phyloP scores from a whole-genome alignment of 2,113 vertebrate species.

The Malurus alboscapulatus region DNA sequence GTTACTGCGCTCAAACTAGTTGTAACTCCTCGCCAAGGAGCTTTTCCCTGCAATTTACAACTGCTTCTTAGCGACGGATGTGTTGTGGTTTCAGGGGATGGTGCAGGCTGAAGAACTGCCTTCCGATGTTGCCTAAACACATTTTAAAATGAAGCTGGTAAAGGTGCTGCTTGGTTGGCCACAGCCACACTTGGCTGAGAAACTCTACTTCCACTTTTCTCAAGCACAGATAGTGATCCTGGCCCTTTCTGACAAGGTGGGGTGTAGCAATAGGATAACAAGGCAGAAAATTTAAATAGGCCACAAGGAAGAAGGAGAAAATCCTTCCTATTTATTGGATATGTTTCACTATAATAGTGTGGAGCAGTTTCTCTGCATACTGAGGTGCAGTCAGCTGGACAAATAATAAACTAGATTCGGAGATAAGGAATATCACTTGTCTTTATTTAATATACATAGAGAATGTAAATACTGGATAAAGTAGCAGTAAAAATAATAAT shows the following conservation, averaged over 20 bases:
- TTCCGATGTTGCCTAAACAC: not conserved
- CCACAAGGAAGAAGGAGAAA: not conserved
- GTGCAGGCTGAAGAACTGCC: not conserved
- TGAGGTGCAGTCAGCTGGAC: not conserved
- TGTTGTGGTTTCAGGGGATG: not conserved
- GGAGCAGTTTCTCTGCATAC: not conserved
- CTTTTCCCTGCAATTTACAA: not conserved
- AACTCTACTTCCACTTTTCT: not conserved
- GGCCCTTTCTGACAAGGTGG: not conserved
- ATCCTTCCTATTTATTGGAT: not conserved
- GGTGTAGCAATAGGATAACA: fast-evolving
- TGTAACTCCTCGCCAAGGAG: fast-evolving
- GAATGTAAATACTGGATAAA: not conserved
- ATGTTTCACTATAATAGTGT: not conserved
- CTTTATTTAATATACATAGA: not conserved
- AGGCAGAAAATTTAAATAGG: not conserved
- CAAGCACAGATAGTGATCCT: not conserved
- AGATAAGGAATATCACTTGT: not conserved
- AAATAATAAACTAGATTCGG: not conserved
- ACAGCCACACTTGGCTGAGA: not conserved
- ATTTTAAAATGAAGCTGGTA: not conserved
- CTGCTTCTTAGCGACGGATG: fast-evolving
- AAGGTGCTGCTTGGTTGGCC: not conserved
- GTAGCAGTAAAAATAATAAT: not conserved
- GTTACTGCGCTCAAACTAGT: not conserved